These are phyloP conservation scores for Strongylocentrotus purpuratus DNA, from an alignment of 35 echinoderm and acorn worm species.

Conservation along the genomic window DNA sequence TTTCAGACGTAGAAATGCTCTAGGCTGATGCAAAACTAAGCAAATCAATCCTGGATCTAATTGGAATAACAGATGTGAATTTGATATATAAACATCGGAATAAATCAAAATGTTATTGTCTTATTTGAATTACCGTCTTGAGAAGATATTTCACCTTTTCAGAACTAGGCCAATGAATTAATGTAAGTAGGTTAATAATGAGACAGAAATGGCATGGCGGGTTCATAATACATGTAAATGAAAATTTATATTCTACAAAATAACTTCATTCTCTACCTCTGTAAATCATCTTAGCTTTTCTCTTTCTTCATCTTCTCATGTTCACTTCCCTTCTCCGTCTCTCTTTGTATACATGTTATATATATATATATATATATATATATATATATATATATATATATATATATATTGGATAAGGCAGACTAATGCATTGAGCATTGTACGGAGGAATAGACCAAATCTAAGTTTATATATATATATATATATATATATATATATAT, in stretches of 20 bases:
- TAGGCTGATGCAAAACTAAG: not conserved
- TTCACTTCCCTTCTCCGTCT: not conserved
- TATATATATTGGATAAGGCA: no score
- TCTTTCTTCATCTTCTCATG: not conserved
- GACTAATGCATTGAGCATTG: no score
- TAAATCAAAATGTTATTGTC: not conserved
- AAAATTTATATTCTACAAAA: not conserved
- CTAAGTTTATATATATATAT: no score
- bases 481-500: not conserved
- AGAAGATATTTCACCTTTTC: not conserved
- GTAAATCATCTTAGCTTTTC: not conserved
- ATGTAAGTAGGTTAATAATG: not conserved
- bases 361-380: not conserved
- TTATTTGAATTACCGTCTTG: not conserved
- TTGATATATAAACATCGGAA: not conserved
- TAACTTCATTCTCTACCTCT: no score
- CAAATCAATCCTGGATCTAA: not conserved
- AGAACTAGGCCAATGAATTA: not conserved
- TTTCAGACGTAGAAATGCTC: not conserved
- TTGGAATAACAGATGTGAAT: not conserved
- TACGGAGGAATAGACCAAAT: no score
- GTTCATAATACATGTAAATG: not conserved
- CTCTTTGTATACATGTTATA: not conserved
- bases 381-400: no score
- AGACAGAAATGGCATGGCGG: not conserved